Base-by-base conservation (phyloP, 2,888 invertebrate species). In the Empis livida region DNA sequence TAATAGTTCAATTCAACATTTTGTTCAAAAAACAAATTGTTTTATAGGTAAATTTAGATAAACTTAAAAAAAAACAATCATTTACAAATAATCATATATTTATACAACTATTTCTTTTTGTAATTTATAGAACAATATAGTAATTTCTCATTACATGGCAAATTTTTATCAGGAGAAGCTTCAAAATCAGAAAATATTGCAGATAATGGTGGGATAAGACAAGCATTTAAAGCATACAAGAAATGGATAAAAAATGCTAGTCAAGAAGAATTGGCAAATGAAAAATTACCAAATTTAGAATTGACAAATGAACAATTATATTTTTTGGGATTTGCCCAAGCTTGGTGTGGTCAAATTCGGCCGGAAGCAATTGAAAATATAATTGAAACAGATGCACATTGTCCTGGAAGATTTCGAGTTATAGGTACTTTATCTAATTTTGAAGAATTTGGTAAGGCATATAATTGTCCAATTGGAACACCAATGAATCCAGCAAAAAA, bases 211-310 rank as follows among this genome's bases (percentile, higher is more conserved):
- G 58, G 56, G 1, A 35, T 57, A 30, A 53, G 54, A 6, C 54
- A 54, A 39, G 53, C 55, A 1, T 59, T 54, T 32, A 49, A 46
- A 3, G 54, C 54, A 4, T 57, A 56, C 44, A 49, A 45, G 3
- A 55, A 51, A n/a, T 57, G 56, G 57, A 70, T 86, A 11, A 63
- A 67, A 38, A 65, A 71, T 13, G 75, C 87, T 59, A 79, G 80
- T 0, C 67, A 75, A 2, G 70, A 67, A 2, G 48, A 51, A 13
- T 72, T 68, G 0, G 39, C 50, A 20, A 59, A 61, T 9, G 54
- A 57, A 46, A 45, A 38, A 5, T 49, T 56, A 43, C 55, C 56
- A 1, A 52, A 50, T 5, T 38, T 56, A 6, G 46, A 54, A 40
- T 42, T 54, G 14, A 52, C 52, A 11, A 52, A 51, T 15, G 46